Percentiles rank a stretch among this genome's conserved stretches.
phyloP scores from a whole-genome alignment of 2,888 invertebrate species.

The Germaria angustata region DNA sequence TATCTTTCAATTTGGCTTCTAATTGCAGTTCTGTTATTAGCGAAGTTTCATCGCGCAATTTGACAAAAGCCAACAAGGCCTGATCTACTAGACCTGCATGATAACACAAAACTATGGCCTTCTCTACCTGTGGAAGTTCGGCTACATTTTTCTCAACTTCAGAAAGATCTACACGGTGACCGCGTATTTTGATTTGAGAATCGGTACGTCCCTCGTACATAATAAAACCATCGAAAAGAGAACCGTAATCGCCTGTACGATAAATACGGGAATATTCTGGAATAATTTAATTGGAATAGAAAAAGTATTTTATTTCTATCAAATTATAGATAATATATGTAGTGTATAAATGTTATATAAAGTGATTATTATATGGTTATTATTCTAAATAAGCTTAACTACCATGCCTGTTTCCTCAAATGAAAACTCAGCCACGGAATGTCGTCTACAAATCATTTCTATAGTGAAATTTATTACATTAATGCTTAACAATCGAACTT shows the following conservation, averaged over 20 bases:
- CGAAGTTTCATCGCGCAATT: constrained; percentile 80
- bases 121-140: constrained; percentile 85
- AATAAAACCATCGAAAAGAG: constrained; percentile 83
- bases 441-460: too few species aligned
- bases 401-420: too few species aligned
- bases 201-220: constrained; percentile 91
- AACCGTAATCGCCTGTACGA: constrained; percentile 92
- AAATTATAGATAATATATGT: too few species aligned
- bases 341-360: too few species aligned
- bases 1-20: constrained; percentile 84
- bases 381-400: too few species aligned
- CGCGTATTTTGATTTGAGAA: constrained; percentile 91
- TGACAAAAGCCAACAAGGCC: constrained; percentile 86
- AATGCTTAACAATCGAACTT: too few species aligned
- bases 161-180: constrained; percentile 90
- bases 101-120: constrained; percentile 89
- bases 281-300: not conserved
- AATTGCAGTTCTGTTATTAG: constrained; percentile 82
- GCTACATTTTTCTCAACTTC: constrained; percentile 90
- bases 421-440: too few species aligned
- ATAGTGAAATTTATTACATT: too few species aligned
- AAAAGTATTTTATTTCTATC: too few species aligned
- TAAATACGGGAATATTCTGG: constrained; percentile 87
- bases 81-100: constrained; percentile 87
- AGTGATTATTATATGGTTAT: too few species aligned